A percentile compares a stretch with the other conserved stretches of the same genome.
These are phyloP conservation scores for Drosophila recens DNA, from an alignment of 2,888 invertebrate genomes.

Conservation along the genomic window DNA sequence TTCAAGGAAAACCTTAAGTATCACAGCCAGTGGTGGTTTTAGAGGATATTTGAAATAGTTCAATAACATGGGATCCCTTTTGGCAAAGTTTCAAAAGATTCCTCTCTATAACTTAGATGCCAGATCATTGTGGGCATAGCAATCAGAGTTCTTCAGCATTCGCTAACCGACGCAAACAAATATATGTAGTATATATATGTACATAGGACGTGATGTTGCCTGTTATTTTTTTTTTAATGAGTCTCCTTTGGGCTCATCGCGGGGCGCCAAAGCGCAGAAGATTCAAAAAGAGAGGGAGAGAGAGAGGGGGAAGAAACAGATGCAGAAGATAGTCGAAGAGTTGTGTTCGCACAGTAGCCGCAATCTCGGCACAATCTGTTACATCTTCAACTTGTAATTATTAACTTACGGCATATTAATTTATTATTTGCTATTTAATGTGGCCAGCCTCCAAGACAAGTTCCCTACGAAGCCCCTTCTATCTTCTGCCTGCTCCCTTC, in stretches of 20 bases:
- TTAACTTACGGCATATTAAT: constrained; percentile 80
- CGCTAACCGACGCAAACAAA: neutral
- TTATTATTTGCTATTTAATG: constrained; percentile 80
- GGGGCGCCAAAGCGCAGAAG: constrained; percentile 38
- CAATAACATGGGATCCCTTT: neutral
- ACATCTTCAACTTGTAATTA: constrained; percentile 75
- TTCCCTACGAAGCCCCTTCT: constrained; percentile 4
- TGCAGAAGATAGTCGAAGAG: constrained; percentile 52
- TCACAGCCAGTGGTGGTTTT: too few relatives aligned
- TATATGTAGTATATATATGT: neutral
- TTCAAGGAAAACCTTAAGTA: too few relatives aligned
- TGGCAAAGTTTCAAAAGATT: neutral
- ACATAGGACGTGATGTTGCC: constrained; percentile 45
- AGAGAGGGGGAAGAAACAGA: constrained; percentile 34
- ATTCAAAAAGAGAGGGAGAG: neutral
- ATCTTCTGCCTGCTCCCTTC: neutral
- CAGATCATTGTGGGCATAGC: constrained; percentile 22
- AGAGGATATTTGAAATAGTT: too few relatives aligned
- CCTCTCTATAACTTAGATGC: neutral
- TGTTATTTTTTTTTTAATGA: constrained; percentile 61
- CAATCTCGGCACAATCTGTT: constrained; percentile 71
- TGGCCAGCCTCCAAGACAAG: constrained; percentile 66
- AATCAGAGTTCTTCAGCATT: constrained; percentile 11
- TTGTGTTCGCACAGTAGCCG: constrained; percentile 68
- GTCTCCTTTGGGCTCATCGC: constrained; percentile 63